Percentiles rank a stretch among this genome's conserved stretches.
Evolutionary conservation across 2,113 vertebrate genomes (phyloP).

Genomic region (Oreochromis niloticus): DNA sequence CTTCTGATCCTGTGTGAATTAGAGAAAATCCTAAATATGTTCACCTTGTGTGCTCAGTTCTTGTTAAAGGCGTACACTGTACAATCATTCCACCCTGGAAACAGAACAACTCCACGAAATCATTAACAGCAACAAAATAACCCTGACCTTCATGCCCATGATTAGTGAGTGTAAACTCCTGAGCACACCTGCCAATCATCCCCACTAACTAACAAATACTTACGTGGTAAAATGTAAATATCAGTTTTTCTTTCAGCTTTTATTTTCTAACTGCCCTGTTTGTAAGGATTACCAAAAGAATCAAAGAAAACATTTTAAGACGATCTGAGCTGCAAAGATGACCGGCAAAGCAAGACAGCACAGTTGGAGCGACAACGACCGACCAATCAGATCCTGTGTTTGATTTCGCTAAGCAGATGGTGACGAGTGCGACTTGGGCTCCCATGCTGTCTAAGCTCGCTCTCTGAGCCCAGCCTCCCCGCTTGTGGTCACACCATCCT

Average conservation of each 20-base stretch:
- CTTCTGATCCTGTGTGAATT: background rate
- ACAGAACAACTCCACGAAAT: background rate
- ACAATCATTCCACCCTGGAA: background rate
- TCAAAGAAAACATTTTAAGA: background rate
- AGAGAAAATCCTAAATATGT: background rate
- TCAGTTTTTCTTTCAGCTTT: background rate
- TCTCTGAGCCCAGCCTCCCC: slow-evolving; percentile 4
- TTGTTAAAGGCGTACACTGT: background rate
- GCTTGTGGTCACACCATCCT: slow-evolving; percentile 50
- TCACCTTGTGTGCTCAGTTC: background rate
- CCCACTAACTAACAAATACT: background rate
- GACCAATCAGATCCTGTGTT: slow-evolving; percentile 2
- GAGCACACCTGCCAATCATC: background rate
- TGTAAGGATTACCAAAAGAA: background rate
- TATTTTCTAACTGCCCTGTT: background rate
- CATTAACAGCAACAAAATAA: background rate
- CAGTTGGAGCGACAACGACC: background rate
- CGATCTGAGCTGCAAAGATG: background rate
- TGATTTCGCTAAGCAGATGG: background rate
- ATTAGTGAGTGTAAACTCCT: background rate
- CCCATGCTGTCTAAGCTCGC: background rate
- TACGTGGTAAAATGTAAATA: background rate
- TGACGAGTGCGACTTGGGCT: background rate
- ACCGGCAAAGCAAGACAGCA: background rate
- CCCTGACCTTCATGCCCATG: background rate